These are phyloP conservation scores for Alsophila aescularia DNA, from an alignment of 2,888 invertebrate species.

Conservation along the genomic window DNA sequence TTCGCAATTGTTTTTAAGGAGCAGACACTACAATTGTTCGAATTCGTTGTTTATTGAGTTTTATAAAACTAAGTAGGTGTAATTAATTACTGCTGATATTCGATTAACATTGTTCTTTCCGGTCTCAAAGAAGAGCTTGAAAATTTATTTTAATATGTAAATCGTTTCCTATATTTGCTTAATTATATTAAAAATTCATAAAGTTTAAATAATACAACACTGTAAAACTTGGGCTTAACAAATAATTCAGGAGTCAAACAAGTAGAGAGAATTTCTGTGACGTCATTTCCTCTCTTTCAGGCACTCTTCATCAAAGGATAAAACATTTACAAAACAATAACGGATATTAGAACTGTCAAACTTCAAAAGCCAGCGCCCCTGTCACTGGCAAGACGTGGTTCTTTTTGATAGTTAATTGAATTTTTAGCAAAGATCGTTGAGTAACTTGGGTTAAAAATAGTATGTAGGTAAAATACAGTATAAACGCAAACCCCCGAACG, in stretches of 20 bases:
- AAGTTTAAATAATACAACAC: not conserved
- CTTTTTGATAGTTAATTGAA: constrained; percentile 17
- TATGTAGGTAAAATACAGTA: too few relatives aligned
- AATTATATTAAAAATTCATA: not conserved
- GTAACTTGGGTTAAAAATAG: not conserved
- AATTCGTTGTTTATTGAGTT: too few relatives aligned
- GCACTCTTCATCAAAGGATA: constrained; percentile 40
- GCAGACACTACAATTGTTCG: too few relatives aligned
- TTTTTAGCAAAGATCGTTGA: constrained; percentile 1
- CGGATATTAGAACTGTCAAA: constrained; percentile 61
- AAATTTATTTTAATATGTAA: too few relatives aligned
- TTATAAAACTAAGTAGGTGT: too few relatives aligned
- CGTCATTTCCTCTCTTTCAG: constrained; percentile 7
- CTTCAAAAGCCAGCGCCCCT: constrained; percentile 41
- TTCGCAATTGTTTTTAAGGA: not conserved
- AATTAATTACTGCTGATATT: too few relatives aligned
- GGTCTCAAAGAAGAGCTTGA: too few relatives aligned
- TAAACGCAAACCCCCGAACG: too few relatives aligned
- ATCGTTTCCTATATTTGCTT: too few relatives aligned
- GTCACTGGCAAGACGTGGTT: constrained; percentile 28
- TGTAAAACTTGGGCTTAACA: not conserved
- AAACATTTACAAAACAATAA: constrained; percentile 54
- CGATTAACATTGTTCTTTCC: too few relatives aligned
- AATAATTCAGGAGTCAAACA: not conserved
- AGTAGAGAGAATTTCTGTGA: constrained; percentile 29